These are phyloP conservation scores for Sycophila sp. DNA, from an alignment of 1,140 invertebrate species.

Conservation along the genomic window DNA sequence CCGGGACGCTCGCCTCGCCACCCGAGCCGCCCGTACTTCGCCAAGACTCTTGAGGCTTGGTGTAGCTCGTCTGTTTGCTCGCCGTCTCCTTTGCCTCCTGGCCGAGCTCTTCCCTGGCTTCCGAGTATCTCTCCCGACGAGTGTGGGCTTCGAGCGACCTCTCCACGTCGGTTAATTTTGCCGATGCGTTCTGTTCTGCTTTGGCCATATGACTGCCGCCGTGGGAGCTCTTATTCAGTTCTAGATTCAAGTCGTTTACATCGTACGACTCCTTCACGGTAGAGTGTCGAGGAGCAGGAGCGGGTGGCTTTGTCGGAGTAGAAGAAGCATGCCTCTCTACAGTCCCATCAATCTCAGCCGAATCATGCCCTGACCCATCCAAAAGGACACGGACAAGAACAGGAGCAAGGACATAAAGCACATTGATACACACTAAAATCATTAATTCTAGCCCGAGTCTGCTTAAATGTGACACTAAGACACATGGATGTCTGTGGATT, in stretches of 20 bases:
- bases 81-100: too few relatives aligned
- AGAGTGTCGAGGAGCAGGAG: conserved; percentile 60
- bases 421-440: conserved; percentile 67
- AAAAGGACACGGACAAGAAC: conserved; percentile 66
- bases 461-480: conserved; percentile 52
- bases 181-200: too few relatives aligned
- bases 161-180: too few relatives aligned
- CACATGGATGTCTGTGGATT: conserved; percentile 43
- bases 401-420: conserved; percentile 68
- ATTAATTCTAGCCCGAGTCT: conserved; percentile 58
- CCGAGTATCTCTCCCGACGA: too few relatives aligned
- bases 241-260: conserved; percentile 58
- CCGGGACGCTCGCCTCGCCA: conserved; percentile 36
- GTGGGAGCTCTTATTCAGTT: conserved; percentile 51
- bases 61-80: too few relatives aligned
- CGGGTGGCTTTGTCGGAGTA: conserved; percentile 62
- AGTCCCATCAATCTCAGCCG: conserved; percentile 66
- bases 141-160: too few relatives aligned
- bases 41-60: conserved; percentile 49
- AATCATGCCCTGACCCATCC: conserved; percentile 67
- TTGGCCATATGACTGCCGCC: too few relatives aligned
- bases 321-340: conserved; percentile 66
- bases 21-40: conserved; percentile 42
- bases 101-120: too few relatives aligned
- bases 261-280: conserved; percentile 49